These are phyloP conservation scores for Microtus montanus DNA, from an alignment of 2,113 vertebrate species.

Conservation along the genomic window DNA sequence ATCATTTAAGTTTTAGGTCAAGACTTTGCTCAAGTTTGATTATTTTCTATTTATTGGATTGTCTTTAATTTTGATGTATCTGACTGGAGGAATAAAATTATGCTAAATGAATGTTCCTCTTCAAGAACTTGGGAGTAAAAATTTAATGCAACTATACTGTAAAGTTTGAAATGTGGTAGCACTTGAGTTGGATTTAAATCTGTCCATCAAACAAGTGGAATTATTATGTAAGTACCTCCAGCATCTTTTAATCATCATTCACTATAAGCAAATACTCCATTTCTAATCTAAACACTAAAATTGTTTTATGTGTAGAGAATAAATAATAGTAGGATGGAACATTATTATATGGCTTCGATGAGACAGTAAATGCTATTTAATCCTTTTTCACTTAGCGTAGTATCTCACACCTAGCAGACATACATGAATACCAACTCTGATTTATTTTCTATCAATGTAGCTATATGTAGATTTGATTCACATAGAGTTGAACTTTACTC, in stretches of 20 bases:
- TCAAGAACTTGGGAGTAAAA: background rate
- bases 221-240: background rate
- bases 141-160: background rate
- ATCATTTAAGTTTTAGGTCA: slow-evolving; percentile 11
- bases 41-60: background rate
- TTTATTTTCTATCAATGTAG: background rate
- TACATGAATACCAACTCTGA: background rate
- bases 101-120: background rate
- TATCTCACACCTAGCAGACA: background rate
- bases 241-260: background rate
- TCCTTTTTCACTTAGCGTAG: slow-evolving; percentile 2
- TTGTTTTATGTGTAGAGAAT: background rate
- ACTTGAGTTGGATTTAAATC: background rate
- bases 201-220: background rate
- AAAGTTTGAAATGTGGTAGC: slow-evolving; percentile 8
- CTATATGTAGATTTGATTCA: background rate
- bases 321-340: background rate
- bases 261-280: background rate
- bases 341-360: background rate
- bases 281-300: slow-evolving; percentile 15
- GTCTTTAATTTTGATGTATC: background rate
- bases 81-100: background rate
- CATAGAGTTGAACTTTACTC: background rate
- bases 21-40: background rate
- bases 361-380: background rate